Evolutionary conservation across 1,140 invertebrate genomes (phyloP).

Genomic region (Latrodectus geometricus): DNA sequence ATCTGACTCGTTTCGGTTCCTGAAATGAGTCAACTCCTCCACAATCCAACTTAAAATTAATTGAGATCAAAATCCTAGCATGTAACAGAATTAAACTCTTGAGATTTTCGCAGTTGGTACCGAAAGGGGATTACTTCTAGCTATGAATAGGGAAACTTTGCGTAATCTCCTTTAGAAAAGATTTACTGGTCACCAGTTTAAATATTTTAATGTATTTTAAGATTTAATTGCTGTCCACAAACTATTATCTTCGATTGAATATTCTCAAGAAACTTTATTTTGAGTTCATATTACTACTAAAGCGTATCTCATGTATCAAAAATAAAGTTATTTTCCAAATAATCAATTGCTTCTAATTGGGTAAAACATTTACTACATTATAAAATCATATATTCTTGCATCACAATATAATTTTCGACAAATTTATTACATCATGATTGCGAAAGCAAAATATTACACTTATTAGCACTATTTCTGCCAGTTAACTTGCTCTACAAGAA

Average conservation of each 20-base stretch:
- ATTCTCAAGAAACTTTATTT: too few relatives aligned
- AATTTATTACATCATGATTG: too few relatives aligned
- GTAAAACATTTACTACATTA: too few relatives aligned
- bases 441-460: too few relatives aligned
- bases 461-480: too few relatives aligned
- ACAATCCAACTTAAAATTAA: conserved; percentile 34
- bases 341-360: too few relatives aligned
- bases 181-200: not conserved
- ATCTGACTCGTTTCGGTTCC: not conserved
- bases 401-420: too few relatives aligned
- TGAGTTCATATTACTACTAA: too few relatives aligned
- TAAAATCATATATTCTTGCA: too few relatives aligned
- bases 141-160: not conserved
- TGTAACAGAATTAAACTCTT: not conserved
- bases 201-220: conserved; percentile 22
- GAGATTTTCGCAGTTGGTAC: conserved; percentile 3
- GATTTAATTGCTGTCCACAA: not conserved
- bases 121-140: conserved; percentile 18
- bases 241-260: not conserved
- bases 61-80: conserved; percentile 12
- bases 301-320: too few relatives aligned
- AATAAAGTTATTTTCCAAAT: too few relatives aligned
- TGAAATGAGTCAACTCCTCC: not conserved
- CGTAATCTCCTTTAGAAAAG: not conserved
- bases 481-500: too few relatives aligned